Evolutionary conservation across 2,888 invertebrate species (phyloP), one percentile per base, ranked within the genome.

Genomic region (Lycaena phlaeas): DNA sequence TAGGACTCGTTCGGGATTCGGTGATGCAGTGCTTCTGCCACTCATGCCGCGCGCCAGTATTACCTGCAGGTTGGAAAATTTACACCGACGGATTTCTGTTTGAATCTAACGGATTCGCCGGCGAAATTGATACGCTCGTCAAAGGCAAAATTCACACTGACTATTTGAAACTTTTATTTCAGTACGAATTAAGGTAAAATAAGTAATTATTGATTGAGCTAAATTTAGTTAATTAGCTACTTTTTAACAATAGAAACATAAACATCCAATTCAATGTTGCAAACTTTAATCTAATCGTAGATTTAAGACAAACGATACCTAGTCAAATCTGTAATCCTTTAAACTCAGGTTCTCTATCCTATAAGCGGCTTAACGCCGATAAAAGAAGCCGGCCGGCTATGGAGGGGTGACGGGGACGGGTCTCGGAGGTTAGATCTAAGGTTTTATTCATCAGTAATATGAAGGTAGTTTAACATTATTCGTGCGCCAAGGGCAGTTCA

Each of bases 11-110:
- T 74, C 91, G 93, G 82, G 94, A 95, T 82, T 95, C 94, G 75
- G 93, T 95, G 77, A 89, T 94, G 90, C 93, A 94, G 89, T 95
- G 95, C 87, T 94, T 95, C 88, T 95, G 95, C 87, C 94, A 94
- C 86, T 92, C 94, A 81, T 95, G 94, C 90, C 91, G 93, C 74
- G 93, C 93, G 63, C 94, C 94, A 56, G 86, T 88, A 60, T 75
- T 93, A 68, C 90, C 91, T 68, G 87, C 90, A 87, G 90, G 92
- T 91, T 88, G 88, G 89, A 73, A 56, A 39, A 49, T 46, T 45
- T 9, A 46, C 44, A 37, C 42, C 45, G 25, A 31, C 46, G 52
- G 55, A 47, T 52, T 41, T 40, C 11, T 22, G 34, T 31, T 31
- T 10, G 18, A 9, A 34, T 11, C 22, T 14, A 25, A 27, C 30